Base-by-base conservation (phyloP, 92 coral and sea anemone species). In the Isaurus tuberculatus region DNA sequence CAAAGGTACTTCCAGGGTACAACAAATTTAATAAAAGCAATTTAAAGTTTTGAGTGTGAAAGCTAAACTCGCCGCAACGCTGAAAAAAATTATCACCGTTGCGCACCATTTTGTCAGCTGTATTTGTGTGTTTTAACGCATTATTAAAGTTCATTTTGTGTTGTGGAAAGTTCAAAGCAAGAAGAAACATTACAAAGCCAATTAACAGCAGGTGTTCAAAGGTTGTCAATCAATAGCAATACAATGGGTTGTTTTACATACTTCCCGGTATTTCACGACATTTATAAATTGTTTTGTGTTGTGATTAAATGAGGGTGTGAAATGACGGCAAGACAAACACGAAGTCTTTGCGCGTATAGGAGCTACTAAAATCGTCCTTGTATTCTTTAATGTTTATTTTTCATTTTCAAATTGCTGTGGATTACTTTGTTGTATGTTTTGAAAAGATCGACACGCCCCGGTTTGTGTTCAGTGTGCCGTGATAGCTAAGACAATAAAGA, bases 151-250 rank as follows among this genome's bases (percentile, higher is more conserved):
- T 87, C 94, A 67, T 92, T 90, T 89, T 90, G 90, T 84, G 91
- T 86, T 88, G 91, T 92, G 88, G 91, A 77, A 87, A 86, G 90
- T 90, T 89, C 91, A 79, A 63, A 85, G 91, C 88, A 85, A 88
- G 91, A 87, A 87, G 94, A 89, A 91, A 94, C 98, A 86, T 86
- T 91, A 90, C 96, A 91, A 95, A 91, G 97, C 94, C 94, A 90
- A 96, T 94, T 93, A 92, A 73, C 96, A 94, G 99, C 99, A 96
- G 99, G 98, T 96, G 99, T 87, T 91, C 89, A 96, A 86, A 72
- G 58, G 86, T 89, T 91, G 99, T 92, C 99, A 96, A 96, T 96
- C 99, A 96, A 79, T 83, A 36, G 32, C 86, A 40, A 83, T 88
- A 92, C 91, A 92, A 86, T 91, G 90, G 94, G 98, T 88, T 91